Evolutionary conservation across 2,797 vertebrate species (phyloP), one percentile per base, ranked within the genome.

Genomic region (Notamacropus eugenii): DNA sequence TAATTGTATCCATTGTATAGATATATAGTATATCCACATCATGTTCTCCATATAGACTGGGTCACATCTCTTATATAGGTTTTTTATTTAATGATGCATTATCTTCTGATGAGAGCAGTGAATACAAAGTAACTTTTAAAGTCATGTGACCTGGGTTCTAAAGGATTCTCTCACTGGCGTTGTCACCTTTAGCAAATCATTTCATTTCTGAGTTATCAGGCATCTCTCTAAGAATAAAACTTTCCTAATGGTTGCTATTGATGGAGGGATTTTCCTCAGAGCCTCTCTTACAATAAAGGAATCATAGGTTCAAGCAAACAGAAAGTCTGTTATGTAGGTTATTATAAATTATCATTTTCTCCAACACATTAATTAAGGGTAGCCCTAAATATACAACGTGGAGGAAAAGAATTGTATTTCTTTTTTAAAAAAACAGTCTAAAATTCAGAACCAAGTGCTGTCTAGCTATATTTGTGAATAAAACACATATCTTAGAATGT

Each of bases 401-500:
- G 22, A 46, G 22, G 22, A 31, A 46, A 46, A 82, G n/a, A 46
- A 46, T 2, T 46, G 2, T 11, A 40, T 82, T 46, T 82, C 40
- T 82, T 46, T 82, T 27, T 82, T 27, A 46, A 8, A 40, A 40
- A 74, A n/a, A n/a, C 9, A 74, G 22, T 82, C 22, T 82, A 11
- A 27, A 27, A 82, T 82, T 82, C 40, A 82, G 67, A 74, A 1
- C 19, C 19, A 46, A 27, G 22, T 82, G 22, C 19, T 40, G 27
- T 82, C 22, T 82, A 22, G 24, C 40, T 82, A 46, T 46, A 82
- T 82, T 24, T 46, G 74, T 82, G 74, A 82, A 82, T 95, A 92
- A 92, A 90, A 90, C n/a, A 67, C 10, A n/a, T 93, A 97, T 19
- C 9, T 22, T 82, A 82, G 31, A 82, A 82, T 82, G 40, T 46